These are phyloP conservation scores for Ctenomys sociabilis DNA, from an alignment of 2,113 vertebrate genomes.

Conservation along the genomic window DNA sequence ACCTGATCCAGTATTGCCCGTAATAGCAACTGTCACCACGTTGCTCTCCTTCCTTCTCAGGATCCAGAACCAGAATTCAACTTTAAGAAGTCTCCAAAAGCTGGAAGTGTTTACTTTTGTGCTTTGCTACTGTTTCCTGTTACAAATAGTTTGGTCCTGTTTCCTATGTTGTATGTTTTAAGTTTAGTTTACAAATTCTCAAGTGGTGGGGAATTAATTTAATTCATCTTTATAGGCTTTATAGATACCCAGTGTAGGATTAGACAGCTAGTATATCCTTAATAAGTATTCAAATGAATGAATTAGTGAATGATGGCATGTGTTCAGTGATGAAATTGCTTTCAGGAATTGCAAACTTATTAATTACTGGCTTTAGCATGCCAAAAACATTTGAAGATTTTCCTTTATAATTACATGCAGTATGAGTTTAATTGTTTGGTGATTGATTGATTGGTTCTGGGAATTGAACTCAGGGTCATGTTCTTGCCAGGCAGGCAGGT, in stretches of 20 bases:
- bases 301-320: neutral
- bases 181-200: neutral
- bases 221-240: constrained; percentile 25
- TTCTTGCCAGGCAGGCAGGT: no score
- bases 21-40: neutral
- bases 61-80: neutral
- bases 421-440: neutral
- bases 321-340: neutral
- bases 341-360: neutral
- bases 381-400: neutral
- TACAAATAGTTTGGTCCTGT: neutral
- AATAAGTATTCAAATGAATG: neutral
- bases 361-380: constrained; percentile 23
- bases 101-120: neutral
- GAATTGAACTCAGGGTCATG: no score
- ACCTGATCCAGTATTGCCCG: neutral
- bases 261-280: neutral
- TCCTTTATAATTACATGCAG: neutral
- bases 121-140: neutral
- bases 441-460: no score
- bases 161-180: constrained; percentile 8
- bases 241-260: neutral
- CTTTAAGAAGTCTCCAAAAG: neutral
- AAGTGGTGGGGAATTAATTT: neutral
- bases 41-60: neutral